Evolutionary conservation across 1,140 invertebrate genomes (phyloP), one percentile per base, ranked within the genome.

Genomic region (Drosophila ananassae): DNA sequence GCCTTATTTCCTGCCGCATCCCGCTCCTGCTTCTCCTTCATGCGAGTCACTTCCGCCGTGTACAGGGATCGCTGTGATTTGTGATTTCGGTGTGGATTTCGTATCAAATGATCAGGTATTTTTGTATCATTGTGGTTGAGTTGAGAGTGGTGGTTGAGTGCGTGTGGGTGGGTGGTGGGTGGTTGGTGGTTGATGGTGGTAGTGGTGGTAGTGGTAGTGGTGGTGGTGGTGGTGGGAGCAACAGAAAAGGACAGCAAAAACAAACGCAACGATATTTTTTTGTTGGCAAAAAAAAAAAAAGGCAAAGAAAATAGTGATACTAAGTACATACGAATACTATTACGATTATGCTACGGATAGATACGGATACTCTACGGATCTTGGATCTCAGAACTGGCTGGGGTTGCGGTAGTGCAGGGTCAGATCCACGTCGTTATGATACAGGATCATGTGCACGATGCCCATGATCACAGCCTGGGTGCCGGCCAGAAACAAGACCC

Each of bases 21-120:
- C n/a, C 82, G 77, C 58, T 92, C 91, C 64, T 91, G 85, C 76
- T 93, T 93, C 25, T 79, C 73, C 61, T 91, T 92, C 79, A 93
- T 92, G 66, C 92, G 93, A 3, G 89, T 90, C n/a, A 92, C 75
- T 77, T 93, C 92, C 52, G 92, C 91, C 61, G 89, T 91, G 50
- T 93, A 93, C 12, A 93, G 60, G 34, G 89, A 79, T 41, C 93
- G 83, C 92, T 93, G 60, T 17, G 79, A 47, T 54, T 59, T 41
- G 47, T 51, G 59, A 22, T 72, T 60, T 73, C 46, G 6, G 25
- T 25, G 58, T 59, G 30, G 51, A 10, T 53, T 47, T n/a, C 39
- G 39, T 41, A 17, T 17, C 39, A 17, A 44, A 32, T 32, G 30
- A 17, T 17, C 30, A 32, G 30, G 30, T 32, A 8, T 6, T 32